These are phyloP conservation scores for Intellagama lesueurii DNA, from an alignment of 2,797 vertebrate genomes.

Conservation along the genomic window DNA sequence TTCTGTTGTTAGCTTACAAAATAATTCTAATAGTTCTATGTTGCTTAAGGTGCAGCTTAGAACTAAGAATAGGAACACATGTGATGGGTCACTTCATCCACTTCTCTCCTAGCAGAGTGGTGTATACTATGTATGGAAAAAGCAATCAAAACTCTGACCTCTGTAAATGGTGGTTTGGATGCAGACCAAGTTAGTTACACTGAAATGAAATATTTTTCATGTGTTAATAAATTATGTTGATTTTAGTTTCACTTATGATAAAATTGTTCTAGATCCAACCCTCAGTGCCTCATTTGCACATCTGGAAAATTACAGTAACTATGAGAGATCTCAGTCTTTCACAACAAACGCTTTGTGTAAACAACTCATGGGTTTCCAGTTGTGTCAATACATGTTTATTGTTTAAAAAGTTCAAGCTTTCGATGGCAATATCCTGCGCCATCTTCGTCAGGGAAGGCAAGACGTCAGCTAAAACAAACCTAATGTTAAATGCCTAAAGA, in stretches of 20 bases:
- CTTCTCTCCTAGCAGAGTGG: not conserved
- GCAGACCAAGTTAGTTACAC: not conserved
- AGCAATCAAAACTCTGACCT: not conserved
- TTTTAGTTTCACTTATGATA: not conserved
- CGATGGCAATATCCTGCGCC: too few relatives aligned
- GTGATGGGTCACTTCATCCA: not conserved
- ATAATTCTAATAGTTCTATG: not conserved
- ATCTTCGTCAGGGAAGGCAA: too few relatives aligned
- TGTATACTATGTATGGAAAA: not conserved
- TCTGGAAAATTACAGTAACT: not conserved
- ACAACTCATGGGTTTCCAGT: too few relatives aligned
- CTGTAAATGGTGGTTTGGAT: not conserved
- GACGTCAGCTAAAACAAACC: too few relatives aligned
- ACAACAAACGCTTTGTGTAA: too few relatives aligned
- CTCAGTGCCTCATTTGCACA: not conserved
- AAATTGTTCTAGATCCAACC: not conserved
- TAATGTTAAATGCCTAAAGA: too few relatives aligned
- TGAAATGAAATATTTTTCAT: not conserved
- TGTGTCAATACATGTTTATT: too few relatives aligned
- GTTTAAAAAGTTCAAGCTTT: too few relatives aligned
- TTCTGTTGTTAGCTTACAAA: conserved; percentile 32
- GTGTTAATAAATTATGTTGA: not conserved
- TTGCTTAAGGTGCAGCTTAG: not conserved
- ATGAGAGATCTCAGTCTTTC: too few relatives aligned
- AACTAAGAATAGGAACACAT: not conserved